Base-by-base conservation (phyloP, 2,113 vertebrate genomes). In the Helogale parvula region DNA sequence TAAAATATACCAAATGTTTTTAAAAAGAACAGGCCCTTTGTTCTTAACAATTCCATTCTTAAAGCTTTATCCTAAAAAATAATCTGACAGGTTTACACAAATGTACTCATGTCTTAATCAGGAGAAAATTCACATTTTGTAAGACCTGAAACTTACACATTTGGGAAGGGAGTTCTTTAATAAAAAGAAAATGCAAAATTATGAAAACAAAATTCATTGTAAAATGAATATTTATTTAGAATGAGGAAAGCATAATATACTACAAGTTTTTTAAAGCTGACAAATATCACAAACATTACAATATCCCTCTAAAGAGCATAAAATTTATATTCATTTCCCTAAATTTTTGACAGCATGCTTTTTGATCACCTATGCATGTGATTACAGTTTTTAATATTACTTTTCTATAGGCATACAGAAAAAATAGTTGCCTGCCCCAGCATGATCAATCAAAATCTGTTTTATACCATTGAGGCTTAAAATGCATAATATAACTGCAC, bases 311-410 rank as follows among this genome's bases (percentile, higher is more conserved):
- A 71, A 69, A 33, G 23, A 86, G 9, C 13, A 85, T 88, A 54
- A 81, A 89, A 45, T 60, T 89, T 65, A 21, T 82, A 69, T 76
- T 86, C 63, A 96, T 83, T 96, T 93, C 76, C 41, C n/a, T 82
- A 77, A 76, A 83, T 72, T 63, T 87, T 69, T 83, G 1, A 71
- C 23, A 88, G 41, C 54, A 76, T 72, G 27, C 15, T 57, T 88
- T 79, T 88, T 93, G 9, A 76, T 50, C 17, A 23, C 1, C 35
- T 83, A 21, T 72, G 38, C 27, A 63, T 72, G 31, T 87, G 6
- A 81, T 80, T 57, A 60, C 5, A 89, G 33, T 71, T 80, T 89
- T 91, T 50, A 90, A 45, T 66, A 66, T 54, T 57, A 86, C 65
- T 90, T 90, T 79, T n/a, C 52, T n/a, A 16, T 31, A 68, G 50